phyloP scores from a whole-genome alignment of 1,140 invertebrate species.

The Callitettix versicolor region DNA sequence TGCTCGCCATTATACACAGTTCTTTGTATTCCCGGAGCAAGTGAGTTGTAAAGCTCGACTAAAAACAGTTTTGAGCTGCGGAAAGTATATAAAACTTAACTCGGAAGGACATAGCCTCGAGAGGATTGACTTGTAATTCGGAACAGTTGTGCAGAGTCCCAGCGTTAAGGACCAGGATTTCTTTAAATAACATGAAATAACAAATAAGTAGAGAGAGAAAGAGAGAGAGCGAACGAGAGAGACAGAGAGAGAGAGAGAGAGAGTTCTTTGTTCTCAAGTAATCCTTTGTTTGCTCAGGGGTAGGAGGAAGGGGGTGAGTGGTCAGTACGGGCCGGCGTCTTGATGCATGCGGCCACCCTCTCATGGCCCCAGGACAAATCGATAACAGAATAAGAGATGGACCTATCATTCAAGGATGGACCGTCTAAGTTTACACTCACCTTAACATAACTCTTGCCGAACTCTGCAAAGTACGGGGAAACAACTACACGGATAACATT shows the following conservation, averaged over 20 bases:
- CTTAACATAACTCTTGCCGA: too few species aligned
- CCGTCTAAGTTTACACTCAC: not conserved
- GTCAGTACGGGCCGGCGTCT: not conserved
- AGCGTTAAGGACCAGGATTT: conserved; percentile 5
- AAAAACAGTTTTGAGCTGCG: conserved; percentile 1
- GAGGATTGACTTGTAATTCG: conserved; percentile 13
- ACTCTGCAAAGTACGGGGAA: too few species aligned
- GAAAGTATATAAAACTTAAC: conserved; percentile 14
- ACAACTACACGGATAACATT: too few species aligned
- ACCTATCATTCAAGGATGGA: conserved; percentile 9
- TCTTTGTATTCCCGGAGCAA: not conserved
- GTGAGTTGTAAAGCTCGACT: conserved; percentile 2
- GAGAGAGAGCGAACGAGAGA: too few species aligned
- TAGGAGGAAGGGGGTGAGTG: not conserved
- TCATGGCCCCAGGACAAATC: not conserved
- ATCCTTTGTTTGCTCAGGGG: conserved; percentile 11
- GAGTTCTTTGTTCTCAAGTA: not conserved
- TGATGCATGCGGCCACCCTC: conserved; percentile 5
- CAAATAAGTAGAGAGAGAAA: conserved; percentile 10
- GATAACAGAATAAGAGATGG: conserved; percentile 14
- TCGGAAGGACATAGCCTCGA: not conserved
- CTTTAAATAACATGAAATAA: conserved; percentile 15
- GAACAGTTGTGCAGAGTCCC: not conserved
- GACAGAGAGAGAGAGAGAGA: not conserved
- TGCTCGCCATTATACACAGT: not conserved